Evolutionary conservation across 2,113 vertebrate species (phyloP), one percentile per base, ranked within the genome.

Genomic region (Podarcis raffonei): DNA sequence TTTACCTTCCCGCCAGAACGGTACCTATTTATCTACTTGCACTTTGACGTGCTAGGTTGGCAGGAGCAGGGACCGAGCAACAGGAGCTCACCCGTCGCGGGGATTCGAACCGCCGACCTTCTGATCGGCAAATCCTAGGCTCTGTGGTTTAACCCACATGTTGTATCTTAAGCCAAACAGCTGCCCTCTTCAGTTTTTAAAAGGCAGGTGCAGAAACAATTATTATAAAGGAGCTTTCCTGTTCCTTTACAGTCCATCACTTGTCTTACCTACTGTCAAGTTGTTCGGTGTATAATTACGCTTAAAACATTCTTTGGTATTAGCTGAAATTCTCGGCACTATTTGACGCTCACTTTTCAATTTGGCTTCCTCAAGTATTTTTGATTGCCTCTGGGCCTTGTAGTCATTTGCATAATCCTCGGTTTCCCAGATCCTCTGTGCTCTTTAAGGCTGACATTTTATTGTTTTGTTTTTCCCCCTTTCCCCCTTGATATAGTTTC

Each of bases 281-380:
- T 92, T 92, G 39, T 85, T 92, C 92, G 83, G 84, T 93, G 85
- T 93, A 89, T 95, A 94, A 96, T 96, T 96, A 94, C 84, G 89
- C 95, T 95, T 96, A 94, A 96, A 96, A 94, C 93, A 87, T 90
- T 94, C 87, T 93, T 95, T 93, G 81, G n/a, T 93, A 94, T 96
- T 93, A 92, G 88, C 91, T 94, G 89, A 93, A 91, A 95, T 91
- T 91, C 79, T 95, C 93, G 93, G 88, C 80, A 22, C 82, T 94
- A 39, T 92, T 94, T 95, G 86, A 93, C 95, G 86, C 91, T 95
- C 84, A 89, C 95, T 94, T 95, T 93, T 87, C 94, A 95, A 94
- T 94, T 93, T 91, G 89, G 15, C 87, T 95, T 94, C 87, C 93
- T 95, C 86, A 89, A 90, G 88, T 95, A 93, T 93, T 95, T 96